A percentile compares a stretch with the other conserved stretches of the same genome.
Evolutionary conservation across 37 sponge, comb jelly and placozoan genomes (phyloP).

Genomic region (Beroe forskalii): DNA sequence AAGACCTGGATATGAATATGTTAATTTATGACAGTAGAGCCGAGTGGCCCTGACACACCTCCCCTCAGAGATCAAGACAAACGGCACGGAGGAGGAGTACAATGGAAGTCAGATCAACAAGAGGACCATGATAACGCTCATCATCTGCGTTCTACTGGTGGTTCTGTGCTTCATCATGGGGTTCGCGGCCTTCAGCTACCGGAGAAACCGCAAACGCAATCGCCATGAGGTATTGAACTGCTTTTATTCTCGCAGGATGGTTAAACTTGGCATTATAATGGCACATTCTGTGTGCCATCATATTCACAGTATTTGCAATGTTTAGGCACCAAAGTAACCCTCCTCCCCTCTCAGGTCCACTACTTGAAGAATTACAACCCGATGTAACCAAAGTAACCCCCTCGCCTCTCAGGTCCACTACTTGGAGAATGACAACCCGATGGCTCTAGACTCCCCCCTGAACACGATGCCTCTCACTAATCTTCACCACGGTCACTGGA

Average conservation of each 20-base stretch:
- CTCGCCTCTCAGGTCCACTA: not conserved
- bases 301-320: too few relatives aligned
- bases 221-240: conserved; percentile 8
- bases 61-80: not conserved
- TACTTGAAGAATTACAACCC: conserved; percentile 31
- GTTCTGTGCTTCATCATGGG: not conserved
- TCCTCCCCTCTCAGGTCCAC: not conserved
- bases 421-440: conserved; percentile 26
- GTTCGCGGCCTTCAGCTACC: not conserved
- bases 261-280: too few relatives aligned
- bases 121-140: conserved; percentile 4
- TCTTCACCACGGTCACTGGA: conserved; percentile 26
- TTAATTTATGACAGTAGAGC: too few relatives aligned
- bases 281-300: too few relatives aligned
- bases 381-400: too few relatives aligned
- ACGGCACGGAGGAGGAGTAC: not conserved
- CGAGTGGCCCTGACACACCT: too few relatives aligned
- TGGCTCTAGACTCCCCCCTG: conserved; percentile 25
- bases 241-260: too few relatives aligned
- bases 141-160: not conserved
- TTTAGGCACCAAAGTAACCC: too few relatives aligned
- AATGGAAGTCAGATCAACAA: conserved; percentile 5
- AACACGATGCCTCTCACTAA: not conserved
- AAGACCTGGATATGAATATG: too few relatives aligned
- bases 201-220: not conserved